These are phyloP conservation scores for Melanargia galathea DNA, from an alignment of 2,888 invertebrate species.

Conservation along the genomic window DNA sequence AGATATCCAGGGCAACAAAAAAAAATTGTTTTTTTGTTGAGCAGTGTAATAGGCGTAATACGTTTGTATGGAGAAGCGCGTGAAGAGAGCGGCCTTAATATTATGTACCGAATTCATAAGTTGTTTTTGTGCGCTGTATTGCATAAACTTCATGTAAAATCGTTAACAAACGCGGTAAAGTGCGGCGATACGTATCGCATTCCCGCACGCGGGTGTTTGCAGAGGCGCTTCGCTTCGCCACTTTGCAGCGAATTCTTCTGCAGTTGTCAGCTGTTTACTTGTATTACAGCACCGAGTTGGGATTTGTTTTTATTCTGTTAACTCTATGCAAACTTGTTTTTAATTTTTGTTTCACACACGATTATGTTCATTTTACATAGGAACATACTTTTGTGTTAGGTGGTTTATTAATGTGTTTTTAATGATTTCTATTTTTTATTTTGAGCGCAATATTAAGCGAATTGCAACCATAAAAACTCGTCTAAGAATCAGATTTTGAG, in stretches of 20 bases:
- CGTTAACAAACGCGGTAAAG: constrained; percentile 19
- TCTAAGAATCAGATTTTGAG: too few species aligned
- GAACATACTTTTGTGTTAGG: not conserved
- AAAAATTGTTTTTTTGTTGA: too few species aligned
- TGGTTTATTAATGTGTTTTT: not conserved
- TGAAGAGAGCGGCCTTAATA: too few species aligned
- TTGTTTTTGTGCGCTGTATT: not conserved
- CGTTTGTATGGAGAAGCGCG: too few species aligned
- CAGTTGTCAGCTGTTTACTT: constrained; percentile 37
- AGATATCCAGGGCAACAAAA: too few species aligned
- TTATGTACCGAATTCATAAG: too few species aligned
- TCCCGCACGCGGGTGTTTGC: constrained; percentile 29
- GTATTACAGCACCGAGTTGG: constrained; percentile 19
- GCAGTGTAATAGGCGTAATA: too few species aligned
- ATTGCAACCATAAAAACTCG: too few species aligned
- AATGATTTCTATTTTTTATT: not conserved
- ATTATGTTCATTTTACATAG: not conserved
- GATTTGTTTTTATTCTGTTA: constrained; percentile 29
- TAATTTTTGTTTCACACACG: constrained; percentile 16
- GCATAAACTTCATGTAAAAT: constrained; percentile 17
- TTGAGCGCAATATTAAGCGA: not conserved
- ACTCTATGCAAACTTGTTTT: constrained; percentile 15
- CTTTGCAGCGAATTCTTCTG: constrained; percentile 34
- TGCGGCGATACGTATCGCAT: constrained; percentile 27
- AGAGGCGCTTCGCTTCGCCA: constrained; percentile 36